Evolutionary conservation across 1,140 invertebrate species (phyloP).

Genomic region (Lutraria rhynchaena): DNA sequence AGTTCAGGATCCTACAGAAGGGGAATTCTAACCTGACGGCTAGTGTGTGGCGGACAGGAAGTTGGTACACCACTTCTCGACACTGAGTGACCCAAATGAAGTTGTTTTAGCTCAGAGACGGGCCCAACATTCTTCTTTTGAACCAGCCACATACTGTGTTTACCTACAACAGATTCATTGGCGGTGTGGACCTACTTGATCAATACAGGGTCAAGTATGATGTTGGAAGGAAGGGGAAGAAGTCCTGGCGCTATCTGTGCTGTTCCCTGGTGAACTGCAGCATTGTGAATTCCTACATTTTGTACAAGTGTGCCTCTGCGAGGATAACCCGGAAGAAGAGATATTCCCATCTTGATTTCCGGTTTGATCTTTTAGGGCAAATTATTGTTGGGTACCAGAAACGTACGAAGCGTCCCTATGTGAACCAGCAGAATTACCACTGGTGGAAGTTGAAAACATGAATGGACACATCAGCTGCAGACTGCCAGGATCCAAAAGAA

Average conservation of each 20-base stretch:
- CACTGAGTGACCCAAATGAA: neutral
- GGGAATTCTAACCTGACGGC: no score
- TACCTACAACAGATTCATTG: conserved; percentile 6
- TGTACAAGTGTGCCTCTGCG: neutral
- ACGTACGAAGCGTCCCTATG: neutral
- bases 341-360: conserved; percentile 3
- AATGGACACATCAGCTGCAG: no score
- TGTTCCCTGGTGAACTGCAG: conserved; percentile 18
- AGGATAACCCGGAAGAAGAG: neutral
- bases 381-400: conserved; percentile 4
- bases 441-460: no score
- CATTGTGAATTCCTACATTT: conserved; percentile 17
- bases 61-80: neutral
- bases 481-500: neutral
- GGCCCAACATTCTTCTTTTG: neutral
- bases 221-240: neutral
- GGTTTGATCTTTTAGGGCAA: neutral
- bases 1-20: no score
- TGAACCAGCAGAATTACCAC: no score
- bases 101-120: neutral
- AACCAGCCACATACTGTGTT: neutral
- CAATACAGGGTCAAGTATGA: neutral
- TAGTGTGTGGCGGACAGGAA: no score
- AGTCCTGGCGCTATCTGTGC: neutral
- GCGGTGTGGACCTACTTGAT: conserved; percentile 4